phyloP scores from a whole-genome alignment of 2,797 vertebrate genomes.

The Sitta carolinensis region DNA sequence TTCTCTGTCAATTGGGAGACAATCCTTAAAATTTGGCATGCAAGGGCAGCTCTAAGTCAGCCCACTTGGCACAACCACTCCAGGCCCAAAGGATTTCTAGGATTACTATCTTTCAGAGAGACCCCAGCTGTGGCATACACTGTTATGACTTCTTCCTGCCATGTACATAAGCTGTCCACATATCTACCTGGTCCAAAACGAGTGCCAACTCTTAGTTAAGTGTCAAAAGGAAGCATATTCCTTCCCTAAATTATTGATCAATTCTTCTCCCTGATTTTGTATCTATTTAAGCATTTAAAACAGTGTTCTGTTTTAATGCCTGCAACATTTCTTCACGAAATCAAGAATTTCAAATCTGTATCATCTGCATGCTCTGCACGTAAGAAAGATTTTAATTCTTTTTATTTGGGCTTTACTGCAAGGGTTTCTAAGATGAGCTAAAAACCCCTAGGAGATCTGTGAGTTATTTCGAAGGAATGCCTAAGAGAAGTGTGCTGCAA shows the following conservation, averaged over 20 bases:
- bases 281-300: neutral
- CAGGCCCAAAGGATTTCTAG: slow-evolving; percentile 45
- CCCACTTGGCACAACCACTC: slow-evolving; percentile 18
- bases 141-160: neutral
- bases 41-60: slow-evolving; percentile 19
- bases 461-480: neutral
- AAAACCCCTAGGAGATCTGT: neutral
- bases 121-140: slow-evolving; percentile 17
- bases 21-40: slow-evolving; percentile 25
- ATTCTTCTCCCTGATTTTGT: neutral
- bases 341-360: neutral
- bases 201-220: neutral
- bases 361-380: neutral
- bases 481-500: neutral
- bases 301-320: neutral
- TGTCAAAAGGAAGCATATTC: neutral
- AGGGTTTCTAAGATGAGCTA: neutral
- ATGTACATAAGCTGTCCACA: neutral
- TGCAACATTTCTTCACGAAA: neutral
- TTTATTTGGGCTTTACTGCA: neutral
- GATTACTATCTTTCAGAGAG: slow-evolving; percentile 31
- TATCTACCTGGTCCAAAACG: neutral
- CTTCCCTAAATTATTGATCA: neutral
- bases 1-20: slow-evolving; percentile 1
- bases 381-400: neutral